phyloP scores from a whole-genome alignment of 2,797 vertebrate species.

The Pristis pectinata region DNA sequence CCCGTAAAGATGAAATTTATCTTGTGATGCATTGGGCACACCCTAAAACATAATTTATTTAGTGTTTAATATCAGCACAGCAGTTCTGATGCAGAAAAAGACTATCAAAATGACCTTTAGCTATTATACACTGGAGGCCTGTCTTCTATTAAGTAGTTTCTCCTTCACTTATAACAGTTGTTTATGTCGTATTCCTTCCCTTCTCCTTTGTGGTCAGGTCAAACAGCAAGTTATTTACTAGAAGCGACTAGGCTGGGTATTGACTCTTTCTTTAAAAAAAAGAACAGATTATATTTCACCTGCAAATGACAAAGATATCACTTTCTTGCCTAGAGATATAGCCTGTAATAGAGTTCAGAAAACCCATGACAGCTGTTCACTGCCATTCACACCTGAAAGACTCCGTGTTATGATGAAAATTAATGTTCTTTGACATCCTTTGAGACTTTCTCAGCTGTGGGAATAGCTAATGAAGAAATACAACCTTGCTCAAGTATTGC shows the following conservation, averaged over 20 bases:
- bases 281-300: constrained; percentile 65
- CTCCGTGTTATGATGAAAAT: constrained; percentile 82
- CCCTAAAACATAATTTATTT: constrained; percentile 34
- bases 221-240: constrained; percentile 36
- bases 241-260: constrained; percentile 18
- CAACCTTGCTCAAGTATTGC: constrained; percentile 63
- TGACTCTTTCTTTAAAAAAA: constrained; percentile 41
- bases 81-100: background rate
- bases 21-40: background rate
- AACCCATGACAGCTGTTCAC: constrained; percentile 75
- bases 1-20: constrained; percentile 30
- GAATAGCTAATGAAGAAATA: constrained; percentile 81
- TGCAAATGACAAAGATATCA: constrained; percentile 67
- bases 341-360: constrained; percentile 71
- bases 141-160: constrained; percentile 3
- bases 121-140: constrained; percentile 22
- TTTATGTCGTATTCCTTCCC: constrained; percentile 25
- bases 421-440: constrained; percentile 84
- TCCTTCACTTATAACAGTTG: constrained; percentile 23
- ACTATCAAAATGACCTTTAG: constrained; percentile 36
- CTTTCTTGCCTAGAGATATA: constrained; percentile 72
- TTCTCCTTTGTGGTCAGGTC: constrained; percentile 35
- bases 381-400: constrained; percentile 87
- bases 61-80: background rate
- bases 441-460: constrained; percentile 69